Conservation (phyloP, 2,888 invertebrate species). For the Timandra comae region DNA sequence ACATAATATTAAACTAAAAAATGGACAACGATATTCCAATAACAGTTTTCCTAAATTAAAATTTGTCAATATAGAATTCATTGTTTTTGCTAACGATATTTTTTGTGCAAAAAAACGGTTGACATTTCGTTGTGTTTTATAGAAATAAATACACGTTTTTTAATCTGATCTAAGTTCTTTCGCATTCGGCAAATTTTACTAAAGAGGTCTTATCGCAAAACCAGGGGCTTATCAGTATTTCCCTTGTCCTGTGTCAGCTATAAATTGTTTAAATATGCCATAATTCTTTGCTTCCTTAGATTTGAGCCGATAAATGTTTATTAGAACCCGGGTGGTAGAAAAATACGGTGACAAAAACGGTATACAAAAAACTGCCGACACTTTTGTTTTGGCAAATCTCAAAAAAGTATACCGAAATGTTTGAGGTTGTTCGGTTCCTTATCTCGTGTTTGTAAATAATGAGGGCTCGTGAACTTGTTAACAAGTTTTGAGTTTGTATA, state of each 20-base stretch:
- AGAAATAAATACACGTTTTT: not conserved
- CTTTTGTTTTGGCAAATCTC: conserved; percentile 49
- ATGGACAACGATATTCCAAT: conserved; percentile 4
- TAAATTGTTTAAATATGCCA: conserved; percentile 72
- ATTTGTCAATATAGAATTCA: not conserved
- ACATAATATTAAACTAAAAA: conserved; percentile 3
- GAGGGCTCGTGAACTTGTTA: conserved; percentile 52
- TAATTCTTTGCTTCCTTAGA: conserved; percentile 70
- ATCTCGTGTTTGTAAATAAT: conserved; percentile 64
- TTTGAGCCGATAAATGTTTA: conserved; percentile 61
- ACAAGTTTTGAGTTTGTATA: conserved; percentile 44
- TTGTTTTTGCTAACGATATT: not conserved
- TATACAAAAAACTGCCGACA: conserved; percentile 45
- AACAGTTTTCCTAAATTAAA: too few relatives aligned
- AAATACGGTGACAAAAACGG: conserved; percentile 49
- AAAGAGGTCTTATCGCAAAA: conserved; percentile 55
- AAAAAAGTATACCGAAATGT: conserved; percentile 45
- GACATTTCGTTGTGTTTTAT: too few relatives aligned
- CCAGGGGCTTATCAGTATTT: conserved; percentile 57
- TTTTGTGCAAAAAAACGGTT: conserved; percentile 4
- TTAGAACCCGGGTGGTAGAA: conserved; percentile 68
- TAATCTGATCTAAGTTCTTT: conserved; percentile 21
- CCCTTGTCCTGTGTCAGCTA: conserved; percentile 62
- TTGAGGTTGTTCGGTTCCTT: conserved; percentile 47
- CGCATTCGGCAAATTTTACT: conserved; percentile 41